Evolutionary conservation across 1,140 invertebrate species (phyloP).

Genomic region (Drosophila nikananu): DNA sequence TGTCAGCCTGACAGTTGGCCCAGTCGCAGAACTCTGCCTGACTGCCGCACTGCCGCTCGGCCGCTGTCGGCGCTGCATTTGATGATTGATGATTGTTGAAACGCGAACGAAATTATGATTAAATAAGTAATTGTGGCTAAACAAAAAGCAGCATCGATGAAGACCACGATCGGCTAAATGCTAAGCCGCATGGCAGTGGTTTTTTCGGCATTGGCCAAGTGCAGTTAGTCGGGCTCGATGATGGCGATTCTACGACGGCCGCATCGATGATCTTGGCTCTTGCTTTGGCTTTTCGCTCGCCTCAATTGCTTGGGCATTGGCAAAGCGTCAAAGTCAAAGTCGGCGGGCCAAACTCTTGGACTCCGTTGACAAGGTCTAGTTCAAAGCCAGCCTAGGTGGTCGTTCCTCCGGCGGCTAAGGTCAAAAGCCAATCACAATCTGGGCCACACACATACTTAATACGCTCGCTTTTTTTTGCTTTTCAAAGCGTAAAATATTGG

Average conservation of each 20-base stretch:
- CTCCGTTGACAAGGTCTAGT: conserved; percentile 60
- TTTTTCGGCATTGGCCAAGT: conserved; percentile 52
- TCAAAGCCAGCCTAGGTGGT: conserved; percentile 62
- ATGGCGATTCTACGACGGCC: conserved; percentile 15
- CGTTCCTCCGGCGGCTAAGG: conserved; percentile 42
- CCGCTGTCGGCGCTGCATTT: conserved; percentile 55
- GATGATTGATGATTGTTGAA: conserved; percentile 84
- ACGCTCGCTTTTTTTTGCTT: neutral
- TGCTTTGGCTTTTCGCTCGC: conserved; percentile 5
- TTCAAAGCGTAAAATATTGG: conserved; percentile 40
- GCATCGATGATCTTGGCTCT: conserved; percentile 40
- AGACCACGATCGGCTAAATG: conserved; percentile 56
- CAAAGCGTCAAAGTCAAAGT: conserved; percentile 49
- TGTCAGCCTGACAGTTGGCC: conserved; percentile 83
- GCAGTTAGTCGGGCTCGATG: conserved; percentile 37
- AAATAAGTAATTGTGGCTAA: conserved; percentile 84
- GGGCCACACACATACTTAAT: conserved; percentile 25
- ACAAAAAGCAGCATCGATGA: conserved; percentile 66
- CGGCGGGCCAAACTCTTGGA: conserved; percentile 13
- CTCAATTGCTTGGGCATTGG: conserved; percentile 39
- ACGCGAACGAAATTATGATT: conserved; percentile 85
- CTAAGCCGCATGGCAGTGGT: conserved; percentile 37
- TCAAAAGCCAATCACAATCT: conserved; percentile 43
- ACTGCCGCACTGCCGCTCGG: conserved; percentile 22
- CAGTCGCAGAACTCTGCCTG: conserved; percentile 71